Percentiles rank a stretch among this genome's conserved stretches.
Evolutionary conservation across 2,113 vertebrate species (phyloP).

Genomic region (Spea bombifrons): DNA sequence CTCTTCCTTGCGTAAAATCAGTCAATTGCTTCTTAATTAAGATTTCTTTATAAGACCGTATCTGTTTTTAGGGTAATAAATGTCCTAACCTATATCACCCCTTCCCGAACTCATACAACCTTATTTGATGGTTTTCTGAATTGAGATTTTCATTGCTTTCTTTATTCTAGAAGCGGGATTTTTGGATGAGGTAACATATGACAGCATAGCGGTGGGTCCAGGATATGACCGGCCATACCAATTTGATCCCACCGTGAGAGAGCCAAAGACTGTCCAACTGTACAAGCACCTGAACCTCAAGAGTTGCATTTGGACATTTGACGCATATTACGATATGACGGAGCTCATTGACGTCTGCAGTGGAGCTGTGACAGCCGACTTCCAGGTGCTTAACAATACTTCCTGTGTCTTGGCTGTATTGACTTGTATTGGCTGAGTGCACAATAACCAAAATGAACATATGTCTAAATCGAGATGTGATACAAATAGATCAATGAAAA

Average conservation of each 20-base stretch:
- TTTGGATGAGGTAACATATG: constrained; percentile 77
- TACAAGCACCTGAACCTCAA: constrained; percentile 97
- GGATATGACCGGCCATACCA: constrained; percentile 93
- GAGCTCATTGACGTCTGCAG: constrained; percentile 93
- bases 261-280: constrained; percentile 84
- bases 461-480: no score
- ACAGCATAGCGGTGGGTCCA: constrained; percentile 78
- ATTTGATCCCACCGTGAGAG: constrained; percentile 80
- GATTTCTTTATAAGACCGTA: no score
- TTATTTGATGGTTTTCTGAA: no score
- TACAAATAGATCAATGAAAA: no score
- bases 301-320: constrained; percentile 97
- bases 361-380: constrained; percentile 92
- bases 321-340: constrained; percentile 96
- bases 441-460: no score
- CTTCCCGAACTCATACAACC: no score
- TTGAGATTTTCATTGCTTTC: neutral
- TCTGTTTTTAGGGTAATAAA: neutral
- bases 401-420: neutral
- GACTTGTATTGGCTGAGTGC: no score
- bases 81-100: neutral
- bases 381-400: constrained; percentile 75
- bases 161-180: constrained; percentile 80
- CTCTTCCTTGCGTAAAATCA: no score
- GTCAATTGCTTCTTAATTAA: no score